Conservation (phyloP, 92 coral and sea anemone species). For the Zoanthus gigantus region DNA sequence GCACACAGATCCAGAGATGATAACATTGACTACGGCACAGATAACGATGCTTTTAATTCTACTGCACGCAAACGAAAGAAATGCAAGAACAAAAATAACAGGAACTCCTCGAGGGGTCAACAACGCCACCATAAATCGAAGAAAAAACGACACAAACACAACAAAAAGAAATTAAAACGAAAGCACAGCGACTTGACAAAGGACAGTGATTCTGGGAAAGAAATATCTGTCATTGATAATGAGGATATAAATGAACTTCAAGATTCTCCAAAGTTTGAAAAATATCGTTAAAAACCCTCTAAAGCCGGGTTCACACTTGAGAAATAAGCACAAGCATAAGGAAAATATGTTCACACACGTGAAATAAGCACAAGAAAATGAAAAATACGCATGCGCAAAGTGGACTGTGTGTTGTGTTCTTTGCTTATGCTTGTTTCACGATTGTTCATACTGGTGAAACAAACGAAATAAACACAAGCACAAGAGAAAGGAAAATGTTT, state of each 20-base stretch:
- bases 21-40: not conserved
- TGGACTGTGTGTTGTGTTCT: too few relatives aligned
- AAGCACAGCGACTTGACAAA: slow-evolving; percentile 7
- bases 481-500: too few relatives aligned
- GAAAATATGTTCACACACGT: too few relatives aligned
- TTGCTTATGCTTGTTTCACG: too few relatives aligned
- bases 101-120: not conserved
- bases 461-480: too few relatives aligned
- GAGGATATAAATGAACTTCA: slow-evolving; percentile 15
- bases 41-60: not conserved
- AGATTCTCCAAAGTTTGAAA: not conserved
- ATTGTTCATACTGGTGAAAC: too few relatives aligned
- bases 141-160: slow-evolving; percentile 48
- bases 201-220: slow-evolving; percentile 22
- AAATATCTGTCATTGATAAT: not conserved
- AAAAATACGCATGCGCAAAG: too few relatives aligned
- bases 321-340: too few relatives aligned
- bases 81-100: not conserved
- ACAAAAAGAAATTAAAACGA: slow-evolving; percentile 31
- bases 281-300: slow-evolving; percentile 15
- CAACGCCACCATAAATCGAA: slow-evolving; percentile 36
- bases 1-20: not conserved
- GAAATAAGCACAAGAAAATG: too few relatives aligned
- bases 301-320: not conserved
- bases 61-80: not conserved